Evolutionary conservation across 2,113 vertebrate species (phyloP).

Genomic region (Vanacampus margaritifer): DNA sequence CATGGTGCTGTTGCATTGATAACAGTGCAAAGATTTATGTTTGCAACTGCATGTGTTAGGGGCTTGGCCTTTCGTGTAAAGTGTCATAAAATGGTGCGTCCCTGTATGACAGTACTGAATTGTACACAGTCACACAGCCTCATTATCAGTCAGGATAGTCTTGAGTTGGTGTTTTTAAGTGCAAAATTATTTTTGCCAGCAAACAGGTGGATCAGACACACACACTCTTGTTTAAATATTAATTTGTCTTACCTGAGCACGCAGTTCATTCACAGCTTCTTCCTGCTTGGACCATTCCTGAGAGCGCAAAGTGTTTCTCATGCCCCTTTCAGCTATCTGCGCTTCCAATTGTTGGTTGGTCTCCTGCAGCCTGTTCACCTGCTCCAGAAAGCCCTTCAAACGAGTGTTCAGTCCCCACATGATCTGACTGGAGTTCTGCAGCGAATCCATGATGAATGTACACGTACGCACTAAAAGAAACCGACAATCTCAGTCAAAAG

Average conservation of each 20-base stretch:
- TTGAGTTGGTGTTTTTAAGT: constrained; percentile 8
- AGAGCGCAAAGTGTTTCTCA: constrained; percentile 3
- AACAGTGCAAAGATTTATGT: too few species aligned
- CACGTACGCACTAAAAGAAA: neutral
- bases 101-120: neutral
- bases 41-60: too few species aligned
- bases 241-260: constrained; percentile 57
- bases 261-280: constrained; percentile 56
- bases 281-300: constrained; percentile 63
- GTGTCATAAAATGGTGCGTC: neutral
- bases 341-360: constrained; percentile 64
- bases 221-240: neutral
- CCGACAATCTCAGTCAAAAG: constrained; percentile 22
- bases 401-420: constrained; percentile 62
- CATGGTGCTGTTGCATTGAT: too few species aligned
- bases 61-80: neutral
- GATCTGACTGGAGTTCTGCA: constrained; percentile 51
- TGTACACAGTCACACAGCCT: neutral
- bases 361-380: constrained; percentile 64
- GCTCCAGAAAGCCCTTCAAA: constrained; percentile 68
- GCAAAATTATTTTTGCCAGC: neutral
- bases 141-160: neutral
- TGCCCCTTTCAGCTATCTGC: constrained; percentile 55
- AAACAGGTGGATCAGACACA: neutral
- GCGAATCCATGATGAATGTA: constrained; percentile 45